These are phyloP conservation scores for Siniperca scherzeri DNA, from an alignment of 2,797 vertebrate genomes.

Conservation along the genomic window DNA sequence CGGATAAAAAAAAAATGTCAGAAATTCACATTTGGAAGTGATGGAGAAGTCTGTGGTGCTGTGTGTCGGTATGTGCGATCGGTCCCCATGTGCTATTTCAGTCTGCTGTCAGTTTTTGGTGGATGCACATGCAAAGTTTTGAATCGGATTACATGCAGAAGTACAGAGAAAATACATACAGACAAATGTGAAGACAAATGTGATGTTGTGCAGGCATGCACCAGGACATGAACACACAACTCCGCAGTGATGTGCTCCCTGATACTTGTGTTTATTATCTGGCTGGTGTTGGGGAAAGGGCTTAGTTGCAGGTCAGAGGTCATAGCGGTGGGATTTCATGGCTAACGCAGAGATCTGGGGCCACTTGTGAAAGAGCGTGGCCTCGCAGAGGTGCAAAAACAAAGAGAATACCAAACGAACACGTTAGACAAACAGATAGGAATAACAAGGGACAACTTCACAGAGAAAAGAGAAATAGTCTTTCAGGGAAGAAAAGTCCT, in stretches of 20 bases:
- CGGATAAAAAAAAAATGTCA: conserved; percentile 63
- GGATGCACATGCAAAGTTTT: conserved; percentile 50
- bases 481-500: background rate
- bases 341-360: conserved; percentile 67
- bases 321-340: conserved; percentile 74
- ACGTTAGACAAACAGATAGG: conserved; percentile 66
- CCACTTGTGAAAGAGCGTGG: conserved; percentile 77
- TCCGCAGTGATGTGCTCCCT: conserved; percentile 45
- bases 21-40: conserved; percentile 80
- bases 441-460: conserved; percentile 45
- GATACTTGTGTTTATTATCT: conserved; percentile 81
- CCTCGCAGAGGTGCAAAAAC: conserved; percentile 71
- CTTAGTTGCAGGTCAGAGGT: conserved; percentile 78
- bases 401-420: conserved; percentile 62
- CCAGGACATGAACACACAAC: conserved; percentile 38
- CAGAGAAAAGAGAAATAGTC: conserved; percentile 30
- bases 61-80: conserved; percentile 40
- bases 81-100: conserved; percentile 62
- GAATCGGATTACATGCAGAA: conserved; percentile 57
- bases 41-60: conserved; percentile 71
- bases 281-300: conserved; percentile 73
- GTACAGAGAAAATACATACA: conserved; percentile 26
- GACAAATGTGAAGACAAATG: conserved; percentile 55
- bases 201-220: conserved; percentile 59
- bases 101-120: conserved; percentile 54